Conservation (phyloP, 2,888 invertebrate species). For the Drosophila affinis region DNA sequence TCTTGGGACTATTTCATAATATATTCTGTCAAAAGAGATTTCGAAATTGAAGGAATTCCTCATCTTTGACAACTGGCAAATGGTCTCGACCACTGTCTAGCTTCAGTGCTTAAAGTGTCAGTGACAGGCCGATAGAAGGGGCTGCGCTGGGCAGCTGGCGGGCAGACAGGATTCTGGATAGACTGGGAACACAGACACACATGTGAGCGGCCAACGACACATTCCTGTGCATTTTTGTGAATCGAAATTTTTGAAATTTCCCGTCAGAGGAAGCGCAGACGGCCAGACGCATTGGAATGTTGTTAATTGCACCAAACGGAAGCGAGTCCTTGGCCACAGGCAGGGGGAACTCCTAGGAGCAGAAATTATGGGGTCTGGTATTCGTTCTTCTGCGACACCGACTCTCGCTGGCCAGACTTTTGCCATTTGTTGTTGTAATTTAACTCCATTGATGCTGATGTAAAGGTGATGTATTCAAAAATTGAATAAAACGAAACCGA, state of each 20-base stretch:
- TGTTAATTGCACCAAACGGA: conserved; percentile 68
- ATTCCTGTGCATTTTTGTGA: conserved; percentile 76
- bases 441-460: no score
- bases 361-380: neutral
- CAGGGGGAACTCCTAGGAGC: neutral
- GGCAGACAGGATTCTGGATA: conserved; percentile 21
- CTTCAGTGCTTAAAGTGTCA: neutral
- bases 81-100: neutral
- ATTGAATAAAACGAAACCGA: no score
- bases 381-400: no score
- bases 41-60: neutral
- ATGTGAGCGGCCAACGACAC: conserved; percentile 27
- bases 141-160: conserved; percentile 4
- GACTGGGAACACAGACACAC: conserved; percentile 16
- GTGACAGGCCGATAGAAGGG: conserved; percentile 12
- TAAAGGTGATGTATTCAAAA: no score
- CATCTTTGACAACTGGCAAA: no score
- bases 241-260: conserved; percentile 79
- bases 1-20: neutral
- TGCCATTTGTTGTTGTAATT: no score
- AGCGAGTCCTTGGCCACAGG: neutral
- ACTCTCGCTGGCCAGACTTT: no score
- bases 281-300: conserved; percentile 67
- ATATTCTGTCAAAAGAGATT: neutral
- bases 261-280: conserved; percentile 72